Evolutionary conservation across 2,113 vertebrate species (phyloP), one percentile per base, ranked within the genome.

Genomic region (Oryzias curvinotus): DNA sequence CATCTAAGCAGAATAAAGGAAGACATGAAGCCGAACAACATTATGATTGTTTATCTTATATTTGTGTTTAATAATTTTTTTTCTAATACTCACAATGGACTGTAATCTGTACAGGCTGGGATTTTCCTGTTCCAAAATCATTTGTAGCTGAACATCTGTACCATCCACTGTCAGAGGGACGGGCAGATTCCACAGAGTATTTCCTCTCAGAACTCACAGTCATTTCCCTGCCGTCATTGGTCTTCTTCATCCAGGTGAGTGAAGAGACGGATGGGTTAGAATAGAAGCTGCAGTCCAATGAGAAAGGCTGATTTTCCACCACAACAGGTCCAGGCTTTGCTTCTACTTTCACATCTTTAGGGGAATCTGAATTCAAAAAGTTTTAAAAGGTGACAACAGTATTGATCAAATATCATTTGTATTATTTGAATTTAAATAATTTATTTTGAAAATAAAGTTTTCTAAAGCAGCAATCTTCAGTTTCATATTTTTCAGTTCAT

Each of bases 71-170:
- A 25, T 12, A n/a, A n/a, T n/a, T n/a, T n/a, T 10, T 45, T 45
- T 19, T 25, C 0, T 12, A 15, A 2, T 62, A 88, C 90, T 81
- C 49, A 91, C 90, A 71, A 7, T 52, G 72, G 48, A 91, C 83
- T 52, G 63, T 71, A 62, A 91, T 42, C 0, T 70, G 10, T 1
- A 48, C 45, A 30, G 6, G 1, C 54, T 10, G 0, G 0, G 87
- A 90, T 14, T 18, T 4, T 36, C 21, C 61, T 1, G 0, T 52
- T 66, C 88, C 88, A 1, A 91, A 26, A 0, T 14, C 0, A 47
- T 90, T 91, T 0, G 0, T 15, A 62, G 75, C 80, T 12, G 25
- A 17, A 50, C 89, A 91, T 21, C 5, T 46, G 65, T 91, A 91
- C 6, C 0, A 0, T 55, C 82, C 89, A 0, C 66, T 67, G 68